phyloP scores from a whole-genome alignment of 2,888 invertebrate genomes.

The Litoditis marina region DNA sequence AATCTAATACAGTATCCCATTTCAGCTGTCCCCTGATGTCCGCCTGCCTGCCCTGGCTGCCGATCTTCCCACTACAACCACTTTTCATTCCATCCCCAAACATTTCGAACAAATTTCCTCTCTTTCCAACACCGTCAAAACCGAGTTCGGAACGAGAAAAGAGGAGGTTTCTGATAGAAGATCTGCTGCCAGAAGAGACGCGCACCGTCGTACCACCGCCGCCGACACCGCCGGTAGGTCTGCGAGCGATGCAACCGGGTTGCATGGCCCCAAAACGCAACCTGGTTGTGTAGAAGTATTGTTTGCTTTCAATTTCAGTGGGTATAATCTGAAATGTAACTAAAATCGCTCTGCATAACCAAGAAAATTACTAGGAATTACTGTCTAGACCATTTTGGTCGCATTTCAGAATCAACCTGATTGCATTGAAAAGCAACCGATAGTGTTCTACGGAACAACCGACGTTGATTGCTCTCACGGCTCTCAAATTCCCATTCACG shows the following conservation, averaged over 20 bases:
- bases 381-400: no score
- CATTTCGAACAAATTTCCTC: neutral
- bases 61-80: constrained; percentile 15
- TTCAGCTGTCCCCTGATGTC: constrained; percentile 1
- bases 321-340: neutral
- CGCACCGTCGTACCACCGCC: constrained; percentile 8
- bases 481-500: no score
- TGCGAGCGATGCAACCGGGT: no score
- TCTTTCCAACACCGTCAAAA: constrained; percentile 2
- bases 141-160: neutral
- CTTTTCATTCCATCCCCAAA: constrained; percentile 8
- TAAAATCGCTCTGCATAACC: neutral
- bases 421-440: no score
- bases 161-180: constrained; percentile 9
- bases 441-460: no score
- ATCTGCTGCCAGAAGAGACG: constrained; percentile 11
- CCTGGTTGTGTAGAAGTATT: no score
- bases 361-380: no score
- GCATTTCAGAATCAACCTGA: no score
- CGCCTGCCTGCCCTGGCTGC: constrained; percentile 14
- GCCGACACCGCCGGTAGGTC: no score
- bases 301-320: neutral
- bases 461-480: no score
- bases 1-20: neutral
- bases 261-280: no score